phyloP scores from a whole-genome alignment of 2,797 vertebrate species.

The Neostethus bicornis region DNA sequence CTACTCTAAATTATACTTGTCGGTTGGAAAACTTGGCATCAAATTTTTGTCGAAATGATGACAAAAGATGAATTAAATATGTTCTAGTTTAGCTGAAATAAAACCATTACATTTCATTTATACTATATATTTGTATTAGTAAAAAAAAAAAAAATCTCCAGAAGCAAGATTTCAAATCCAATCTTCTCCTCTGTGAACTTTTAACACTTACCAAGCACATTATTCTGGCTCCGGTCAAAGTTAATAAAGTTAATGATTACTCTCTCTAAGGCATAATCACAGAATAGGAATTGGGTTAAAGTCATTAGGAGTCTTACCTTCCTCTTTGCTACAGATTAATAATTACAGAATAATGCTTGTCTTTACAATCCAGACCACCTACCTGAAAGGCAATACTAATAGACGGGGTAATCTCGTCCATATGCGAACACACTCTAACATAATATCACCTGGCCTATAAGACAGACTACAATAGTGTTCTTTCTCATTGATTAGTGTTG shows the following conservation, averaged over 20 bases:
- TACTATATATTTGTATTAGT: too few species aligned
- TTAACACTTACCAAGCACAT: neutral
- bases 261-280: slow-evolving; percentile 3
- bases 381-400: slow-evolving; percentile 37
- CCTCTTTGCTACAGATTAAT: slow-evolving; percentile 6
- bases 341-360: slow-evolving; percentile 19
- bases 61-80: too few species aligned
- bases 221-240: slow-evolving; percentile 1
- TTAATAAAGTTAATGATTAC: slow-evolving; percentile 40
- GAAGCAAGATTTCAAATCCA: neutral
- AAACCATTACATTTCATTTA: too few species aligned
- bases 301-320: neutral
- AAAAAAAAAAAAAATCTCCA: too few species aligned
- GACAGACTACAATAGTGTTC: slow-evolving; percentile 53
- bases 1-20: too few species aligned
- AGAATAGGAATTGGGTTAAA: slow-evolving; percentile 7
- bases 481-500: slow-evolving; percentile 74
- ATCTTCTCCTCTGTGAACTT: neutral
- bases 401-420: slow-evolving; percentile 46
- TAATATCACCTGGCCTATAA: slow-evolving; percentile 40
- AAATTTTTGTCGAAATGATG: too few species aligned
- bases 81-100: too few species aligned
- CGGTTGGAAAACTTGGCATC: too few species aligned
- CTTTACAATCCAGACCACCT: slow-evolving; percentile 40
- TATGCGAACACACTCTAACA: slow-evolving; percentile 19